Evolutionary conservation across 2,888 invertebrate species (phyloP).

Genomic region (Marronus borbonicus): DNA sequence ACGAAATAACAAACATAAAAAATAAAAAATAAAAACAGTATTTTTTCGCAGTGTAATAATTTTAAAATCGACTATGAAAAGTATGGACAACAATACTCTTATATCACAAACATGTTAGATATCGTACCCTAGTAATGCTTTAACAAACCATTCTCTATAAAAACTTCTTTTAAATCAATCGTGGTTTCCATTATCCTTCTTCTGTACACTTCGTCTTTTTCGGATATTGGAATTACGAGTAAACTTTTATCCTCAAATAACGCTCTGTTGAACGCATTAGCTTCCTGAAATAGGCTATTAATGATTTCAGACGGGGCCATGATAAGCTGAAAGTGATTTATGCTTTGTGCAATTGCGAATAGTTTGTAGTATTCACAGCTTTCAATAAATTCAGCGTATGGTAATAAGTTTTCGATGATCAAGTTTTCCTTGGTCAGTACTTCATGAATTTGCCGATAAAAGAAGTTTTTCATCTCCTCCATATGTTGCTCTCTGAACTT

Average conservation of each 20-base stretch:
- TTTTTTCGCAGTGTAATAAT: too few species aligned
- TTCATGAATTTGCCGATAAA: constrained; percentile 57
- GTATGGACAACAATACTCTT: too few species aligned
- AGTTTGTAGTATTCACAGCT: constrained; percentile 55
- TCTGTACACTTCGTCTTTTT: constrained; percentile 59
- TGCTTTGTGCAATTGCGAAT: constrained; percentile 59
- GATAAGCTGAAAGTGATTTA: constrained; percentile 63
- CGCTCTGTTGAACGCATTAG: constrained; percentile 57
- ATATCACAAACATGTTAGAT: too few species aligned
- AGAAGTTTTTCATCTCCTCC: constrained; percentile 55
- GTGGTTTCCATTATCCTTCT: constrained; percentile 53
- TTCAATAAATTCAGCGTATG: constrained; percentile 57
- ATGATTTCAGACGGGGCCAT: constrained; percentile 58
- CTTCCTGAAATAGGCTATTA: constrained; percentile 58
- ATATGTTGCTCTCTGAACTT: constrained; percentile 53
- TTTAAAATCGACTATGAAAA: too few species aligned
- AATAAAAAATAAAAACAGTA: too few species aligned
- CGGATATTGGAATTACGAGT: constrained; percentile 59
- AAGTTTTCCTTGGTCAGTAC: constrained; percentile 55
- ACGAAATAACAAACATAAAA: too few species aligned
- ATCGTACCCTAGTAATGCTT: background rate
- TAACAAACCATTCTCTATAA: constrained; percentile 17
- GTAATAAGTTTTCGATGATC: constrained; percentile 55
- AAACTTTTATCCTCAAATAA: constrained; percentile 61
- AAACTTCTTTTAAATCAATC: constrained; percentile 48